Conservation (phyloP, 2,888 invertebrate genomes). For the Pollenia griseotomentosa region DNA sequence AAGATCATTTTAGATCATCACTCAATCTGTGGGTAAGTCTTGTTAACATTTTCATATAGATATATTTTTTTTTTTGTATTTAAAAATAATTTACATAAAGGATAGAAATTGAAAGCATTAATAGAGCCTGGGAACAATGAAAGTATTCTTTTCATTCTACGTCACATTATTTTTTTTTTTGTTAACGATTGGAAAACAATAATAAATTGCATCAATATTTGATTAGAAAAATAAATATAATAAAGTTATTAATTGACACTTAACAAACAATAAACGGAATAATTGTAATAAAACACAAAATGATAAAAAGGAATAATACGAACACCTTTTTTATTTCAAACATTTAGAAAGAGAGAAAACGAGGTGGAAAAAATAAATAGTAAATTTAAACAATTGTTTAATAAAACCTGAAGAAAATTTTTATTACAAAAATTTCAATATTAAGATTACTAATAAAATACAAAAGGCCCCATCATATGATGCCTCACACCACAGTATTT, state of each 20-base stretch:
- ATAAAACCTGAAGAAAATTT: too few relatives aligned
- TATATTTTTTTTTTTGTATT: background rate
- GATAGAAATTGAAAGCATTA: background rate
- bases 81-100: conserved; percentile 66
- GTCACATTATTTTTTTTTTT: background rate
- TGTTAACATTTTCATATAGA: conserved; percentile 42
- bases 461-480: too few relatives aligned
- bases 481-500: too few relatives aligned
- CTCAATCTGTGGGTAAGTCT: conserved; percentile 63
- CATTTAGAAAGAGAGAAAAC: too few relatives aligned
- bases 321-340: background rate
- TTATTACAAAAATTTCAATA: too few relatives aligned
- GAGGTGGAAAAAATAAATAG: too few relatives aligned
- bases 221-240: conserved; percentile 57
- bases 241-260: conserved; percentile 74
- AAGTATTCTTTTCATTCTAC: conserved; percentile 4
- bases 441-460: too few relatives aligned
- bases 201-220: conserved; percentile 67
- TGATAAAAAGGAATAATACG: too few relatives aligned
- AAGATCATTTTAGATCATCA: conserved; percentile 62
- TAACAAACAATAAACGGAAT: conserved; percentile 65
- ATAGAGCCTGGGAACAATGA: conserved; percentile 62
- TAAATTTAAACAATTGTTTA: too few relatives aligned
- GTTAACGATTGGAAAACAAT: conserved; percentile 38
- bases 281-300: conserved; percentile 23